phyloP scores from a whole-genome alignment of 2,797 vertebrate species.

The Serranus cabrilla region DNA sequence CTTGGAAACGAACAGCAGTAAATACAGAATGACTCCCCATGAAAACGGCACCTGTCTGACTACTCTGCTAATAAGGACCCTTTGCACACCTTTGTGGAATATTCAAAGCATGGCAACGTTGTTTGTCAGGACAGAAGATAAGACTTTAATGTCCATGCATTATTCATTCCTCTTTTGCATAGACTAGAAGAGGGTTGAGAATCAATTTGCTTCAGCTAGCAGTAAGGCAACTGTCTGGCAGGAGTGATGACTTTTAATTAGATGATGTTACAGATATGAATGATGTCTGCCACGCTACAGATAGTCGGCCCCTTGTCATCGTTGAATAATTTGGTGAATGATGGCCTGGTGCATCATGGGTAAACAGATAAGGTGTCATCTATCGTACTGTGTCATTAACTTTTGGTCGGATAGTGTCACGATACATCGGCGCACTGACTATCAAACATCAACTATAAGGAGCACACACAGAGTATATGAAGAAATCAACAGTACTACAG shows the following conservation, averaged over 20 bases:
- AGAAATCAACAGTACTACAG: neutral
- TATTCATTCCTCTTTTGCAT: conserved; percentile 79
- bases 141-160: conserved; percentile 79
- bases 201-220: conserved; percentile 79
- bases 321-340: conserved; percentile 63
- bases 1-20: conserved; percentile 45
- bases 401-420: conserved; percentile 45
- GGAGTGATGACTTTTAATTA: conserved; percentile 83
- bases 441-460: conserved; percentile 15
- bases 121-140: conserved; percentile 82
- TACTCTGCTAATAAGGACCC: conserved; percentile 63
- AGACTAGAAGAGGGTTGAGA: conserved; percentile 48
- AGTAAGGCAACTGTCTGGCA: conserved; percentile 74
- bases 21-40: conserved; percentile 52
- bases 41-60: conserved; percentile 67
- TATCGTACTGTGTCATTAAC: conserved; percentile 68
- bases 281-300: conserved; percentile 67
- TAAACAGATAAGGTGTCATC: conserved; percentile 76
- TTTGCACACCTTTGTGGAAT: conserved; percentile 73
- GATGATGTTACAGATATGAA: conserved; percentile 81
- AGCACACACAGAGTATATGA: neutral
- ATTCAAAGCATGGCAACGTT: conserved; percentile 74
- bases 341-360: conserved; percentile 70
- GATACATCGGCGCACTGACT: conserved; percentile 13
- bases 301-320: conserved; percentile 66